These are phyloP conservation scores for Arctopsyche grandis DNA, from an alignment of 1,140 invertebrate genomes.

Conservation along the genomic window DNA sequence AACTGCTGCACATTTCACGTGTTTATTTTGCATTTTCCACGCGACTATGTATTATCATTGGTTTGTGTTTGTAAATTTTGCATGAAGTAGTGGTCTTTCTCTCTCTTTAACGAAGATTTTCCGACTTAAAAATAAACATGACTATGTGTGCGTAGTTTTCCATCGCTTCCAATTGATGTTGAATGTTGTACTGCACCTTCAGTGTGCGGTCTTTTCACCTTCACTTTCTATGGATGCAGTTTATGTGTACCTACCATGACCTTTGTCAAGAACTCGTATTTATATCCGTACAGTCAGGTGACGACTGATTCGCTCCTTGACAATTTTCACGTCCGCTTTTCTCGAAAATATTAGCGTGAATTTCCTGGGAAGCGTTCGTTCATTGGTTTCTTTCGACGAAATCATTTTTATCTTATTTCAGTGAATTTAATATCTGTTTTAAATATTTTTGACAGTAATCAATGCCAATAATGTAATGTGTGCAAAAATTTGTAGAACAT, in stretches of 20 bases:
- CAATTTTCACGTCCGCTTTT: background rate
- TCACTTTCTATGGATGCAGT: no score
- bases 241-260: background rate
- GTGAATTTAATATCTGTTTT: no score
- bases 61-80: background rate
- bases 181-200: background rate
- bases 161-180: background rate
- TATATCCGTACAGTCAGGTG: background rate
- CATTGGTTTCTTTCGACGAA: no score
- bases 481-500: no score
- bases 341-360: background rate
- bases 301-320: background rate
- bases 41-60: background rate
- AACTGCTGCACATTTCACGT: background rate
- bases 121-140: no score
- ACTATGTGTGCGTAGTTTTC: background rate
- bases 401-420: no score
- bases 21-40: constrained; percentile 5
- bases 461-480: no score
- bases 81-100: background rate
- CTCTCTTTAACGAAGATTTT: background rate
- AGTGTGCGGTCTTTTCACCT: background rate
- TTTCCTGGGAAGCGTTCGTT: background rate
- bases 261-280: background rate
- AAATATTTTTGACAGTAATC: no score